A percentile compares a stretch with the other conserved stretches of the same genome.
phyloP scores from a whole-genome alignment of 2,113 vertebrate species.

The Potamarius usumacintae region DNA sequence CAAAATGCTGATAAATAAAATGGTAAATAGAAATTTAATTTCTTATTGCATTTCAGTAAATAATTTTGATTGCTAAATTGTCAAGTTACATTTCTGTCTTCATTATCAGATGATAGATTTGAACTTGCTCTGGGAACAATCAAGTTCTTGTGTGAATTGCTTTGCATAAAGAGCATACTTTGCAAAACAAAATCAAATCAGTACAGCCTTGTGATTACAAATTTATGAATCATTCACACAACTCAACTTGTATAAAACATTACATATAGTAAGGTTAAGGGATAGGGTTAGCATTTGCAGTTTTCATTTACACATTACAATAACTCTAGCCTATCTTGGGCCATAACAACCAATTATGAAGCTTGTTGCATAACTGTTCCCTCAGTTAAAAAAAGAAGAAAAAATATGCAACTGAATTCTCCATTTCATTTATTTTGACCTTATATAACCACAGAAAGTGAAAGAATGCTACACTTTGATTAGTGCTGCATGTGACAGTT shows the following conservation, averaged over 20 bases:
- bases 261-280: not conserved
- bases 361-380: not conserved
- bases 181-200: not conserved
- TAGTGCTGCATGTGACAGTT: conserved; percentile 44
- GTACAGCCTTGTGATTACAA: not conserved
- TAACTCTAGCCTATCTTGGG: not conserved
- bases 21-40: not conserved
- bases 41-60: not conserved
- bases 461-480: conserved; percentile 33
- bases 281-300: not conserved
- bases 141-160: not conserved
- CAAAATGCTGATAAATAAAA: not conserved
- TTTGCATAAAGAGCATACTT: not conserved
- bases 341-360: not conserved
- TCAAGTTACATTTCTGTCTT: not conserved
- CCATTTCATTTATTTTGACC: conserved; percentile 13
- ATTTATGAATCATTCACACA: not conserved
- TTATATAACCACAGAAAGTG: not conserved
- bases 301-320: not conserved
- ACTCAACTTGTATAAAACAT: not conserved
- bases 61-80: not conserved
- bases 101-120: not conserved
- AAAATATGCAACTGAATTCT: conserved; percentile 6
- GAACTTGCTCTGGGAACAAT: not conserved
- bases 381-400: not conserved